Evolutionary conservation across 2,888 invertebrate genomes (phyloP).

Genomic region (Campoplex nolae): DNA sequence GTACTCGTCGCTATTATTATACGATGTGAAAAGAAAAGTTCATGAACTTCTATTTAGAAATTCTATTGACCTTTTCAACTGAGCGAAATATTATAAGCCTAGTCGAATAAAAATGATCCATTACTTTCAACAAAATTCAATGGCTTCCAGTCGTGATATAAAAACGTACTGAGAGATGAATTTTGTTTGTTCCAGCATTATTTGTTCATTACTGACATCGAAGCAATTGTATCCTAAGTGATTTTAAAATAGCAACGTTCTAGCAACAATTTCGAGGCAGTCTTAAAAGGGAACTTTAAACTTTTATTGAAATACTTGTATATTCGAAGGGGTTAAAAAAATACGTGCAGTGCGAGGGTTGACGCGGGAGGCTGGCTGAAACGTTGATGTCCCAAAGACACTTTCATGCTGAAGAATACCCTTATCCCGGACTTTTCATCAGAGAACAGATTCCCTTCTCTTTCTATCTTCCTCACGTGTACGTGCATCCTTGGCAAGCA

Average conservation of each 20-base stretch:
- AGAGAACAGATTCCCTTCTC: neutral
- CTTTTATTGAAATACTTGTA: neutral
- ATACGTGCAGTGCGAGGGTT: neutral
- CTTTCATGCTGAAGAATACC: slow-evolving; percentile 40
- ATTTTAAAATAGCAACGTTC: neutral
- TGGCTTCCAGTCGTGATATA: neutral
- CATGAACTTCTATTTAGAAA: neutral
- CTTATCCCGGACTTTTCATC: slow-evolving; percentile 15
- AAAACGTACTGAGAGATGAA: neutral
- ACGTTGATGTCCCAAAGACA: slow-evolving; percentile 38
- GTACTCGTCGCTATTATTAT: neutral
- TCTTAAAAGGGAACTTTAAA: slow-evolving; percentile 20
- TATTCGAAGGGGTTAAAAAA: slow-evolving; percentile 49
- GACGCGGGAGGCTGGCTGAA: slow-evolving; percentile 43
- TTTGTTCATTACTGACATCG: neutral
- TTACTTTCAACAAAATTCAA: neutral
- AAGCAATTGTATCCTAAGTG: neutral
- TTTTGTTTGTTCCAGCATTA: neutral
- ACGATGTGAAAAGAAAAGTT: neutral
- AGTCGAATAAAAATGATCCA: neutral
- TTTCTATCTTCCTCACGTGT: neutral
- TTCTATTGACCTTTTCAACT: neutral
- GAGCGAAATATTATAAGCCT: neutral
- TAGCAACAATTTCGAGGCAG: slow-evolving; percentile 20
- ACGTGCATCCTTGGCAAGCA: slow-evolving; percentile 37